Evolutionary conservation across 2,888 invertebrate genomes (phyloP), one percentile per base, ranked within the genome.

Genomic region (Timema cristinae): DNA sequence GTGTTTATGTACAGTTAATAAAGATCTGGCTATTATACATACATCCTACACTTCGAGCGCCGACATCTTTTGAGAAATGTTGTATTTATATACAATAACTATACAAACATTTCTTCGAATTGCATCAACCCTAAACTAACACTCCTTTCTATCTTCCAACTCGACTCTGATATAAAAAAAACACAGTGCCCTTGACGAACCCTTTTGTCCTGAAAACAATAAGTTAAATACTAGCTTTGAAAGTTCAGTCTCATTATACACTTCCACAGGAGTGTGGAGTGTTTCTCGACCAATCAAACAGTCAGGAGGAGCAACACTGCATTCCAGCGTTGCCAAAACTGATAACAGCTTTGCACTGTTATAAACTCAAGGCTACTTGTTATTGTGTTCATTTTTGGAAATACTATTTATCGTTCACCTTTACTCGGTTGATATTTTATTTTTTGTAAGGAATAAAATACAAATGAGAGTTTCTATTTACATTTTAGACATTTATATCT

Each of bases 101-200:
- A 47, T 63, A 48, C 32, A 32, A 63, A 63, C 32, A 32, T 11
- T 63, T 47, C 48, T 48, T 32, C 63, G 50, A 66, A 72, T 72
- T 72, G 72, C 72, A 72, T 72, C 72, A 52, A 72, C 72, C 72
- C 72, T 69, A 63, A 63, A 63, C 16, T 47, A 16, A 63, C 32
- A 32, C 13, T 63, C 13, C 7, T 47, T 47, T 63, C 32, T 47
- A 63, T 47, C 10, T 13, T 11, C 13, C 47, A 63, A 16, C n/a
- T 32, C 32, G 32, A 32, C 54, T 11, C 54, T 54, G 54, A 54
- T 54, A 11, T 13, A 54, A 54, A 54, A 54, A 54, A 54, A 54
- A 54, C 54, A 13, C n/a, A 54, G 11, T 32, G 32, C 32, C 32
- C 32, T 32, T 32, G 32, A 32, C 32, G 4, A 32, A 32, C 32